Evolutionary conservation across 2,888 invertebrate genomes (phyloP).

Genomic region (Caenorhabditis doughertyi): DNA sequence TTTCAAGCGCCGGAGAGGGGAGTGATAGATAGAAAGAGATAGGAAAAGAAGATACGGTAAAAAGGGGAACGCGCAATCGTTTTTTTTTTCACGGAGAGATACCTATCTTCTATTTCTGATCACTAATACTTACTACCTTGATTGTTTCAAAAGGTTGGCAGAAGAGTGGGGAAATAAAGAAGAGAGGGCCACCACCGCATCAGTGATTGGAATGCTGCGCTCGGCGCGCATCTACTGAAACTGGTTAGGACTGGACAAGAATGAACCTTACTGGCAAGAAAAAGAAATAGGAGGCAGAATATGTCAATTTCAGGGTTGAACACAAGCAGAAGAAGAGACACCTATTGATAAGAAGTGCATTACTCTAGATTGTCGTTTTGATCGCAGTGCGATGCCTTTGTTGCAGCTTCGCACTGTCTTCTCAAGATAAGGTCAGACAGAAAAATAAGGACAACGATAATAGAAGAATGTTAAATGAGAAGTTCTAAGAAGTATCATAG

Average conservation of each 20-base stretch:
- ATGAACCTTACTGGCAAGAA: slow-evolving; percentile 35
- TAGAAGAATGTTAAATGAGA: slow-evolving; percentile 3
- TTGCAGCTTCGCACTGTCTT: slow-evolving; percentile 15
- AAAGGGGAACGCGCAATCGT: slow-evolving; percentile 28
- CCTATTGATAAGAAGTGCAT: slow-evolving; percentile 54
- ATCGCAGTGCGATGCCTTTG: slow-evolving; percentile 7
- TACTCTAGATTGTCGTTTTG: slow-evolving; percentile 13
- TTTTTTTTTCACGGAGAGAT: slow-evolving; percentile 29
- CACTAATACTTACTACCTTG: slow-evolving; percentile 41
- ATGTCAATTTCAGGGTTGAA: slow-evolving; percentile 44
- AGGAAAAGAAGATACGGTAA: slow-evolving; percentile 33
- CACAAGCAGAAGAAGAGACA: slow-evolving; percentile 7
- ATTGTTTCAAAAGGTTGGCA: slow-evolving; percentile 53
- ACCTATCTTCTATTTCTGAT: slow-evolving; percentile 23
- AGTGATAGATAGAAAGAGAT: slow-evolving; percentile 26
- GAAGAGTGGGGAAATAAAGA: not conserved
- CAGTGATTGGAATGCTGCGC: slow-evolving; percentile 50
- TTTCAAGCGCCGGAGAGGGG: not conserved
- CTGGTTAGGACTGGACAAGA: slow-evolving; percentile 29
- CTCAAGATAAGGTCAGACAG: slow-evolving; percentile 17
- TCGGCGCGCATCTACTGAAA: slow-evolving; percentile 44
- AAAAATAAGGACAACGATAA: slow-evolving; percentile 14
- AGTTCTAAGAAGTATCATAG: slow-evolving; percentile 18
- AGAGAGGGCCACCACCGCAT: slow-evolving; percentile 42
- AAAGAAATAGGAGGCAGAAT: slow-evolving; percentile 8